Conservation (phyloP, 2,113 vertebrate species). For the Ardeotis arabs region DNA sequence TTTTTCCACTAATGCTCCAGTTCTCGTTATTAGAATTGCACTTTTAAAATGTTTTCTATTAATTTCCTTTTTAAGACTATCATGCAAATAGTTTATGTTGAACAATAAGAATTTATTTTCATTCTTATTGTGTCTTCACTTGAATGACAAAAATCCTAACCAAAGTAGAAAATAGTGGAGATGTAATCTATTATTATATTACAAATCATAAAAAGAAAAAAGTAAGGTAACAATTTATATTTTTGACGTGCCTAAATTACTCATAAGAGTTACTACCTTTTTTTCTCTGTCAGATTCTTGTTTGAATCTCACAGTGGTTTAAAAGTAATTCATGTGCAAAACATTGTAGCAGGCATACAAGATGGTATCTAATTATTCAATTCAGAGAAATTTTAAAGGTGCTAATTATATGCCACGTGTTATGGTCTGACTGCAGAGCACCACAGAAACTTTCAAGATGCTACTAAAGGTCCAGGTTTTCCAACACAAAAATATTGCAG, state of each 20-base stretch:
- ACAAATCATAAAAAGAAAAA: background rate
- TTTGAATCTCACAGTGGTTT: background rate
- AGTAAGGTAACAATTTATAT: background rate
- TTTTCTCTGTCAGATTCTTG: background rate
- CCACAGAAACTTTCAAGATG: background rate
- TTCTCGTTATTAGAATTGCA: background rate
- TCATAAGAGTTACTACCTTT: background rate
- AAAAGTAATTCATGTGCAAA: background rate
- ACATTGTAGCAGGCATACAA: background rate
- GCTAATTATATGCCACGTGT: background rate
- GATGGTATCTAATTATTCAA: background rate
- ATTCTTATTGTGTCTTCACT: background rate
- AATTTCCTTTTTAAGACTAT: background rate
- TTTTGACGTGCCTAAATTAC: slow-evolving; percentile 5
- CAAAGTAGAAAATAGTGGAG: background rate
- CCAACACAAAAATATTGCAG: background rate
- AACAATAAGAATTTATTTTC: background rate
- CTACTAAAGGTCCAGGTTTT: background rate
- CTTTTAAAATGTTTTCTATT: background rate
- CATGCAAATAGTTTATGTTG: background rate
- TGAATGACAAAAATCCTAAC: background rate
- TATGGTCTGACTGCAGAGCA: background rate
- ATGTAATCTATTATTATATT: background rate
- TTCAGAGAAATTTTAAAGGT: background rate
- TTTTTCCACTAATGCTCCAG: background rate